These are phyloP conservation scores for Gadus macrocephalus DNA, from an alignment of 2,113 vertebrate genomes.

Conservation along the genomic window DNA sequence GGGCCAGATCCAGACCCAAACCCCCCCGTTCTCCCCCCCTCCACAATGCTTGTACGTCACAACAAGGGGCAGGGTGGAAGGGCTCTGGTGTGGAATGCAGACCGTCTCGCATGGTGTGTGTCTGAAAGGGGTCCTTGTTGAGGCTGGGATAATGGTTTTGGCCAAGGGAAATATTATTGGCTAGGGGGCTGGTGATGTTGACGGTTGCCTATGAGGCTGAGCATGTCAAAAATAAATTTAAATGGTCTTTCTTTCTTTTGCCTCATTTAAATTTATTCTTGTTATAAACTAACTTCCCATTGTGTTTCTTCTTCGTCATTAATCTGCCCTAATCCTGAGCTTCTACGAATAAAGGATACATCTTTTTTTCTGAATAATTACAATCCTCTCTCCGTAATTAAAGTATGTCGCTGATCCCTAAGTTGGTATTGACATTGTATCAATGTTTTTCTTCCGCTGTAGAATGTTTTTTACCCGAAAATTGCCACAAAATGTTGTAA, in stretches of 20 bases:
- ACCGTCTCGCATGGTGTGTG: conserved; percentile 14
- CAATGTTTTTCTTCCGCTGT: conserved; percentile 33
- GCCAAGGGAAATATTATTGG: conserved; percentile 35
- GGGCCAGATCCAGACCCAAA: conserved; percentile 10
- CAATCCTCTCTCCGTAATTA: conserved; percentile 26
- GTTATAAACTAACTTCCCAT: conserved; percentile 9
- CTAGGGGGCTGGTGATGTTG: conserved; percentile 20
- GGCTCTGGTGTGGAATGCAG: conserved; percentile 21
- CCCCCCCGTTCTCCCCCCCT: neutral
- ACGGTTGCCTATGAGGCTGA: neutral
- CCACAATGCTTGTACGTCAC: neutral
- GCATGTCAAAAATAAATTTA: neutral
- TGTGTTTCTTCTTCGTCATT: conserved; percentile 9
- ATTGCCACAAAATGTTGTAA: conserved; percentile 47
- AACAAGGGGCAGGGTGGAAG: conserved; percentile 19
- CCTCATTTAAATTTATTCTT: neutral
- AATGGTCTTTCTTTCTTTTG: neutral
- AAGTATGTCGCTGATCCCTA: conserved; percentile 18
- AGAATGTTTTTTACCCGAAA: conserved; percentile 38
- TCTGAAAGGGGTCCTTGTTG: conserved; percentile 17
- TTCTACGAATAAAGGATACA: conserved; percentile 10
- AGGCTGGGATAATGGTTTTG: conserved; percentile 13
- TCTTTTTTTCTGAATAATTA: conserved; percentile 27
- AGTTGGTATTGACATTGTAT: conserved; percentile 3
- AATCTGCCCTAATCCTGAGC: neutral